phyloP scores from a whole-genome alignment of 2,888 invertebrate genomes.

The Caenorhabditis doughertyi region DNA sequence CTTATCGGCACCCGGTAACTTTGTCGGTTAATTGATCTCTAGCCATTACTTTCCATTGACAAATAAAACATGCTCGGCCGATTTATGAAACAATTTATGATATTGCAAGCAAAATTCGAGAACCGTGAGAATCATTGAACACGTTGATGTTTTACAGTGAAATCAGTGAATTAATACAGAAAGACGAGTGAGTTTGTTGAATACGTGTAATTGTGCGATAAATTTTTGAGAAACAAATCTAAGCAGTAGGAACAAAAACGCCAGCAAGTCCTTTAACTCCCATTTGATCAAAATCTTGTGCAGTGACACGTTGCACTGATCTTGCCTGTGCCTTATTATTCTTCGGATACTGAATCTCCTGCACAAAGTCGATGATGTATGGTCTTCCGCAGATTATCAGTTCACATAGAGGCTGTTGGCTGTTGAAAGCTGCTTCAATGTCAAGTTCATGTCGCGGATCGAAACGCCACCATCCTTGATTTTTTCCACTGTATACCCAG shows the following conservation, averaged over 20 bases:
- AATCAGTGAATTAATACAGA: no score
- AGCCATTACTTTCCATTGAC: constrained; percentile 27
- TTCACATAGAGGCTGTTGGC: background rate
- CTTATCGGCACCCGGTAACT: constrained; percentile 42
- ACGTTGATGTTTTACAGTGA: no score
- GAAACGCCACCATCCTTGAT: constrained; percentile 29
- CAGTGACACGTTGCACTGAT: background rate
- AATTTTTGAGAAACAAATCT: background rate
- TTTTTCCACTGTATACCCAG: constrained; percentile 19
- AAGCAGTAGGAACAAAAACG: background rate
- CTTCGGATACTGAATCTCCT: background rate
- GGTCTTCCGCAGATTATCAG: constrained; percentile 11
- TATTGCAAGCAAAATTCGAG: background rate
- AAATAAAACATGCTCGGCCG: constrained; percentile 45
- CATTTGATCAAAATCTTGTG: constrained; percentile 2
- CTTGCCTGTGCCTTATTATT: background rate
- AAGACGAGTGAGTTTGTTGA: background rate
- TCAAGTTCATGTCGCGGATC: constrained; percentile 30
- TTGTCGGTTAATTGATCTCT: constrained; percentile 56
- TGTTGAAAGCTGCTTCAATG: background rate
- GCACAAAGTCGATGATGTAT: background rate
- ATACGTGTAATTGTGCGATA: background rate
- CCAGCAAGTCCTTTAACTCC: constrained; percentile 21
- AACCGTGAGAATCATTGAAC: background rate
- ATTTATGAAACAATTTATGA: background rate